A percentile compares a stretch with the other conserved stretches of the same genome.
Evolutionary conservation across 2,113 vertebrate genomes (phyloP).

Genomic region (Catagonus wagneri): DNA sequence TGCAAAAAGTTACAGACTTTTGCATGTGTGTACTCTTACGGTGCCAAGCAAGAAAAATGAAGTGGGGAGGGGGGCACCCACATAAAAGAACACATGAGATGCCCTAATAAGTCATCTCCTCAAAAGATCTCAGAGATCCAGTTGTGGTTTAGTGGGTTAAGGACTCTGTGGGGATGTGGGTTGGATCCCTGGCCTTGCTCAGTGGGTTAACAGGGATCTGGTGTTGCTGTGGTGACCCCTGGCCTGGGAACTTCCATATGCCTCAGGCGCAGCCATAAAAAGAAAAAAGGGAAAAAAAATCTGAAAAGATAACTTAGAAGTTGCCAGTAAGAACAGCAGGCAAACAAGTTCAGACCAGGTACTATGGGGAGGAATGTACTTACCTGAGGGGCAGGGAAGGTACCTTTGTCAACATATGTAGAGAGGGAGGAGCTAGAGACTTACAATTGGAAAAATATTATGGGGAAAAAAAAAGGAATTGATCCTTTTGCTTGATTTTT

Average conservation of each 20-base stretch:
- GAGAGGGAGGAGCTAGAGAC: neutral
- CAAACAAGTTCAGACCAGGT: neutral
- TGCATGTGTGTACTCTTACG: neutral
- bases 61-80: neutral
- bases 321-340: neutral
- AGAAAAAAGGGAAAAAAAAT: too few species aligned
- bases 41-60: neutral
- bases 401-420: neutral
- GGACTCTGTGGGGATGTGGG: too few species aligned
- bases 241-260: too few species aligned
- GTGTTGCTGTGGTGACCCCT: too few species aligned
- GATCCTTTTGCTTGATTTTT: neutral
- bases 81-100: neutral
- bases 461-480: neutral
- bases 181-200: too few species aligned
- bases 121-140: neutral
- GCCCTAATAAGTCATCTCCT: neutral
- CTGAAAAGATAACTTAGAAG: constrained; percentile 21
- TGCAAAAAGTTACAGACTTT: neutral
- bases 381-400: neutral
- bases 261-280: too few species aligned
- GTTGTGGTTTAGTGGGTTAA: too few species aligned
- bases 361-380: neutral
- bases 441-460: neutral
- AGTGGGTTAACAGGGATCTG: too few species aligned